Percentiles rank a stretch among this genome's conserved stretches.
Conservation (phyloP, 2,888 invertebrate genomes). For the Choristoneura rosaceana region DNA sequence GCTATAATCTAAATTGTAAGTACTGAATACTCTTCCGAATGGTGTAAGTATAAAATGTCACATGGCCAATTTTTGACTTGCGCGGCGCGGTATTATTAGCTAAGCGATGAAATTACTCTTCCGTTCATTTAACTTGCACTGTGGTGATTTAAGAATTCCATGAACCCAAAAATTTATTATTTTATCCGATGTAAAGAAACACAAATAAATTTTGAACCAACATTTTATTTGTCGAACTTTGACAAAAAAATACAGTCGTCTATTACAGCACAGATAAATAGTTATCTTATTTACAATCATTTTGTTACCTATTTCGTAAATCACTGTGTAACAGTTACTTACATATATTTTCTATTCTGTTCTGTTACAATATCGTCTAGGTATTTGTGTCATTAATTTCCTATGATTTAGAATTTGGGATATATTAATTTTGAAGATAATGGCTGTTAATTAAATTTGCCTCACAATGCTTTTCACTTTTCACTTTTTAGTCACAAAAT, state of each 20-base stretch:
- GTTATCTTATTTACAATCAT: slow-evolving; percentile 57
- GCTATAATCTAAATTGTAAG: too few relatives aligned
- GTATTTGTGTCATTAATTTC: background rate
- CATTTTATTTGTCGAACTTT: slow-evolving; percentile 62
- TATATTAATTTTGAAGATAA: background rate
- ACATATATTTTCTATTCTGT: background rate
- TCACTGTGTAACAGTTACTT: slow-evolving; percentile 19
- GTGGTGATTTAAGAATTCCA: too few relatives aligned
- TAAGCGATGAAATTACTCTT: too few relatives aligned
- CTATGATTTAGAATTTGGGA: background rate
- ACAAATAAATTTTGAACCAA: slow-evolving; percentile 51
- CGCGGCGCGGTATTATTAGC: too few relatives aligned
- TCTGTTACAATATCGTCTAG: slow-evolving; percentile 2
- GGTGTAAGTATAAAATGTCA: too few relatives aligned
- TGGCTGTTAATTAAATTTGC: background rate
- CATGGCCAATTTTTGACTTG: too few relatives aligned
- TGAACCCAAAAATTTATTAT: too few relatives aligned
- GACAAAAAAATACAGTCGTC: slow-evolving; percentile 62
- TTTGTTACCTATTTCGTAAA: slow-evolving; percentile 16
- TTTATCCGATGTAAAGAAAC: slow-evolving; percentile 20
- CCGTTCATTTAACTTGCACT: too few relatives aligned
- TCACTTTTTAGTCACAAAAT: too few relatives aligned
- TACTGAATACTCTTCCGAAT: too few relatives aligned
- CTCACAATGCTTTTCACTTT: too few relatives aligned
- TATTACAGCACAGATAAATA: slow-evolving; percentile 45